Evolutionary conservation across 2,888 invertebrate species (phyloP), one percentile per base, ranked within the genome.

Genomic region (Drosophila anomalata): DNA sequence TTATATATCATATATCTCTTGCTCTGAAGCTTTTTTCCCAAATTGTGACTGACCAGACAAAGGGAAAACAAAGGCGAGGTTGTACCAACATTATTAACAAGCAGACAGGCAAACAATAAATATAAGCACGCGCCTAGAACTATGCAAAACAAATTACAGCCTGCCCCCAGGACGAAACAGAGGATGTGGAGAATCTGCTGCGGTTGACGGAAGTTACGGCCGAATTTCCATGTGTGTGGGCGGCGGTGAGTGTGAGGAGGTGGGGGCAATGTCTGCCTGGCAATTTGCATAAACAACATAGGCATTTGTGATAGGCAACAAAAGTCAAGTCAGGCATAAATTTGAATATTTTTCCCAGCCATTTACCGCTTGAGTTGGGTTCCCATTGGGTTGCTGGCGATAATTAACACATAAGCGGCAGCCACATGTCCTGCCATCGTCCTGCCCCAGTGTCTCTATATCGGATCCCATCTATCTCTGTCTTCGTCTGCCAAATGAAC

Each of bases 341-440:
- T 82, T 82, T 81, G 74, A 81, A 87, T 85, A 85, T 74, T 85
- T 81, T 73, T 56, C 65, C 56, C 57, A 55, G 55, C 61, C 66
- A 57, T 57, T 73, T 65, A 20, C 65, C 62, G 69, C 75, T 70
- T 81, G 85, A 81, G 79, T 63, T 65, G 67, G 76, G 82, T 73
- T 68, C 6, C 24, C 29, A 61, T 50, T 20, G 46, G 24, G 62
- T 53, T 55, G 62, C 22, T 60, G 59, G 60, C 70, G 76, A 82
- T 87, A 82, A 82, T 87, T 87, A 82, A 76, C 86, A 82, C 86
- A 87, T 82, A 81, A 87, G 75, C 74, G 75, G 60, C 88, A 68
- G 78, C 75, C 65, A 68, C 60, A 75, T 53, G 52, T 63, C 48
- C 65, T 52, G 31, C 41, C 41, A 20, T 33, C 17, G 12, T 7